These are phyloP conservation scores for Dryobates pubescens DNA, from an alignment of 2,797 vertebrate species.

Conservation along the genomic window DNA sequence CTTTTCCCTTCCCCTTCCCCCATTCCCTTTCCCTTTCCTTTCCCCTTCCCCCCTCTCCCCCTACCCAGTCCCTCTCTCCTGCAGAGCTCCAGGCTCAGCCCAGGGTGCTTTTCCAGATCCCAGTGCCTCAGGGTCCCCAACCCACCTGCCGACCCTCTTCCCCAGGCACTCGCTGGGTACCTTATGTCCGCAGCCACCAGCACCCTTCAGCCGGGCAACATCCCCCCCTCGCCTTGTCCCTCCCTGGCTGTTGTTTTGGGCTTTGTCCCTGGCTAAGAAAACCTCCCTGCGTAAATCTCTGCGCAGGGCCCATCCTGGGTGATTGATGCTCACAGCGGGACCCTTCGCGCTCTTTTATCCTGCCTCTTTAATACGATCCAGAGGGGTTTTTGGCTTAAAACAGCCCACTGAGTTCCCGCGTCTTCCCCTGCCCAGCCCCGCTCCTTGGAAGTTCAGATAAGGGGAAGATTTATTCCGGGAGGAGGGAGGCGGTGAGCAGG, in stretches of 20 bases:
- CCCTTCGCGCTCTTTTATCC: conserved; percentile 49
- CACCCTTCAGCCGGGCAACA: background rate
- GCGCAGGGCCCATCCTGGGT: background rate
- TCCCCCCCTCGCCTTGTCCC: background rate
- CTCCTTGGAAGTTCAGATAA: conserved; percentile 63
- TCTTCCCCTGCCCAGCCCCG: background rate
- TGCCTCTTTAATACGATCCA: conserved; percentile 64
- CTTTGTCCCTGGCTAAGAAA: background rate
- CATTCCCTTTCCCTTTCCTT: too few relatives aligned
- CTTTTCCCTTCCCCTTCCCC: too few relatives aligned
- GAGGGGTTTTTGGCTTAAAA: conserved; percentile 40
- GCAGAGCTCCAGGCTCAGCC: background rate
- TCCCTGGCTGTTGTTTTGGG: background rate
- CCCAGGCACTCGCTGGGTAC: fast-evolving
- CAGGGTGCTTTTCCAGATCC: background rate
- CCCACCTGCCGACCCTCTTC: background rate
- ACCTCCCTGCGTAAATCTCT: conserved; percentile 13
- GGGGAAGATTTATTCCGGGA: conserved; percentile 55
- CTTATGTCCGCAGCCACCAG: background rate
- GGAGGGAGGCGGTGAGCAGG: conserved; percentile 5
- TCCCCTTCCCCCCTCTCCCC: too few relatives aligned
- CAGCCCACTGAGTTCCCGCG: background rate
- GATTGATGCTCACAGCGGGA: conserved; percentile 57
- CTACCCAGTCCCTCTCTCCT: background rate
- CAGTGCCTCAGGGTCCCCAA: background rate